phyloP scores from a whole-genome alignment of 2,888 invertebrate species.

The Drosophila gaucha region DNA sequence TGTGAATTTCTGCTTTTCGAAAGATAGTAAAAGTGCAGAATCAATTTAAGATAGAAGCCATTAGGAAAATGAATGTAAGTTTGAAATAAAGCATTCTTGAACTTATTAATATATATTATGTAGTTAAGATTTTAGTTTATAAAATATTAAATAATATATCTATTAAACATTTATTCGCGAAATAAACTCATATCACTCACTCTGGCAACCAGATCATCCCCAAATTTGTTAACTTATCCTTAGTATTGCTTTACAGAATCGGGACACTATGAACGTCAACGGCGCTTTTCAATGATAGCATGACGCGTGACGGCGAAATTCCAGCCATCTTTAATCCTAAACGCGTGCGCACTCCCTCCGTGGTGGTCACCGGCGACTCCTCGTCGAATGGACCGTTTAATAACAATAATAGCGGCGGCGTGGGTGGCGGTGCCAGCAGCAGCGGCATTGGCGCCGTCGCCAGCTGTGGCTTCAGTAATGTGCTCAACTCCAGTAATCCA shows the following conservation, averaged over 20 bases:
- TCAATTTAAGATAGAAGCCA: too few relatives aligned
- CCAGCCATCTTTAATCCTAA: constrained; percentile 93
- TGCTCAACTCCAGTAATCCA: constrained; percentile 85
- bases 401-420: constrained; percentile 37
- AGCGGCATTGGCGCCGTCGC: constrained; percentile 29
- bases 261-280: constrained; percentile 41
- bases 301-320: constrained; percentile 91
- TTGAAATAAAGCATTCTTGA: too few relatives aligned
- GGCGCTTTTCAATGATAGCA: constrained; percentile 78
- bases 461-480: constrained; percentile 84
- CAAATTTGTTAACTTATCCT: too few relatives aligned
- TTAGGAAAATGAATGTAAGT: too few relatives aligned
- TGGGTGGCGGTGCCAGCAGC: constrained; percentile 32
- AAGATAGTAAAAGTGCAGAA: too few relatives aligned
- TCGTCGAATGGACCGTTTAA: constrained; percentile 85
- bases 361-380: constrained; percentile 89
- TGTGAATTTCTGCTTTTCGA: too few relatives aligned
- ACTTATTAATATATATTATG: too few relatives aligned
- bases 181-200: too few relatives aligned
- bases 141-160: too few relatives aligned
- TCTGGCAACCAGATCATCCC: not conserved
- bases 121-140: too few relatives aligned
- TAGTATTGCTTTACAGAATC: constrained; percentile 12
- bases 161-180: too few relatives aligned
- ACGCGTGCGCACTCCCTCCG: constrained; percentile 89